Conservation (phyloP, 2,113 vertebrate species). For the Asarcornis scutulata region DNA sequence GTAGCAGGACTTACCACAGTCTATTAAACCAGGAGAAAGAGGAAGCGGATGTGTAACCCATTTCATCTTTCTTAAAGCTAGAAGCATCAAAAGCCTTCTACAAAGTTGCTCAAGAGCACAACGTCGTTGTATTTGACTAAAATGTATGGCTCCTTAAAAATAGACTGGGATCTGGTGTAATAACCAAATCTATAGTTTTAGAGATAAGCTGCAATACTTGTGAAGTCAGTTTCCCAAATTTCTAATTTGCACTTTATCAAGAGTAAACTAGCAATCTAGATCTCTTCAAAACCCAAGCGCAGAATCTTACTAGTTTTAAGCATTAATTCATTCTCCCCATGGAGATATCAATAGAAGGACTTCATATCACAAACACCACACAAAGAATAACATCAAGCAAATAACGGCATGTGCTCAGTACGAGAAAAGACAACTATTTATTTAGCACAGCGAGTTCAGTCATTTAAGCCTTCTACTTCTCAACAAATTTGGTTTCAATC, state of each 20-base stretch:
- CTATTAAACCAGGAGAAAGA: background rate
- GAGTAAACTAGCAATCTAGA: constrained; percentile 76
- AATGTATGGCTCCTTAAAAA: background rate
- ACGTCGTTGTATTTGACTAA: background rate
- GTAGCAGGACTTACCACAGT: background rate
- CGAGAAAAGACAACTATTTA: constrained; percentile 67
- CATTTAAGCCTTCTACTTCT: constrained; percentile 21
- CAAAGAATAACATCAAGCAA: constrained; percentile 61
- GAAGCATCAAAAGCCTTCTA: constrained; percentile 6
- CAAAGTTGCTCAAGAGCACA: background rate
- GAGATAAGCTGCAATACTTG: background rate
- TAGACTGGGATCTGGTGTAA: background rate
- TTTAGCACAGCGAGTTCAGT: constrained; percentile 65
- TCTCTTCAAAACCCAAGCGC: constrained; percentile 47
- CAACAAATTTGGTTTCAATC: background rate
- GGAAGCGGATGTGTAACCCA: background rate
- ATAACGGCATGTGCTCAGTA: constrained; percentile 53
- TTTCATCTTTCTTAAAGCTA: background rate
- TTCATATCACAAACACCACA: constrained; percentile 57
- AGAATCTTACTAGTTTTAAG: background rate
- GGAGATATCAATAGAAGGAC: constrained; percentile 35
- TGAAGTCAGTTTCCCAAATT: background rate
- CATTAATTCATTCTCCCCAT: background rate
- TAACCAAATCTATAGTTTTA: background rate
- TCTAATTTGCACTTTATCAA: background rate